Base-by-base conservation (phyloP, 1,140 invertebrate species). In the Lordiphosa stackelbergi region DNA sequence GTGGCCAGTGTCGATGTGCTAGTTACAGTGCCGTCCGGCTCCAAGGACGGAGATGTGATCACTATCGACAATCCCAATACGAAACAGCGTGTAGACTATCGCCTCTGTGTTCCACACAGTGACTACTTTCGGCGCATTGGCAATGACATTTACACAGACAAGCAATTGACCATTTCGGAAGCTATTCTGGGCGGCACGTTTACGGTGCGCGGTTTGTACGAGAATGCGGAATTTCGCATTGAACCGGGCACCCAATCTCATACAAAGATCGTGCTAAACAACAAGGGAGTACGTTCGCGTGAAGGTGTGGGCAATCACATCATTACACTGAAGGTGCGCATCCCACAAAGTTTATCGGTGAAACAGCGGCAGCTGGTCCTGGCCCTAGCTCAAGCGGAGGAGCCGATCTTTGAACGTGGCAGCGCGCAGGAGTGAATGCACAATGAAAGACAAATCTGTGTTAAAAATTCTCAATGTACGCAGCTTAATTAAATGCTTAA, bases 321-420 rank as follows among this genome's bases (percentile, higher is more conserved):
- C 5, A 54, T 87, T 7, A 78, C 73, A 1, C 19, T 87, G 2
- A 85, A 75, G 36, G 72, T 87, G 12, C 69, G 66, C 4, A 83
- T 87, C 34, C 85, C 85, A 0, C 37, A 58, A 11, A 74, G 66
- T 47, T 52, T 87, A 5, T 86, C 72, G 0, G 54, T 85, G 34
- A 87, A 86, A 53, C 85, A 87, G 13, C 65, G 85, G 5, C 85
- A 85, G 36, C 54, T 87, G 12, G 66, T 87, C 10, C 36, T 85
- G 22, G 85, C 85, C 0, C 37, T 87, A 45, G 69, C 85, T 9
- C 69, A 84, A 52, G 65, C 74, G 5, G 83, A 86, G 51, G 73
- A 75, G 16, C 85, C 75, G 6, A 53, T 81, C 8, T 86, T 60
- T 13, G 78, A 86, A 47, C 61, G 51, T 8, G 38, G 59, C 24